phyloP scores from a whole-genome alignment of 2,888 invertebrate species.

The Operophtera brumata region DNA sequence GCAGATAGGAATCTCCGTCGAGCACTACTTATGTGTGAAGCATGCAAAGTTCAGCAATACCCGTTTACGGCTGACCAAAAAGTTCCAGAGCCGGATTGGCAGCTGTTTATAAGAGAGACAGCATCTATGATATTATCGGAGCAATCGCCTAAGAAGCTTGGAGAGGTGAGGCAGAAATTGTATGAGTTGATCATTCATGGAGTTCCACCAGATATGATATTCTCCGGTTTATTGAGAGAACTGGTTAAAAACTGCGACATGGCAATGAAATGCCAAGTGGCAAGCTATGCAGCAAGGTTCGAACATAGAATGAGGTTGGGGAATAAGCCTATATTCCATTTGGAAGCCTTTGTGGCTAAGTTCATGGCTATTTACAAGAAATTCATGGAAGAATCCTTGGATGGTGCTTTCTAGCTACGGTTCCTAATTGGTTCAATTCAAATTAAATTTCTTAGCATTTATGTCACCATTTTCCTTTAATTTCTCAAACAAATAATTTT shows the following conservation, averaged over 20 bases:
- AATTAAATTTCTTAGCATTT: background rate
- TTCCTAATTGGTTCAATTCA: background rate
- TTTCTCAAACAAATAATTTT: background rate
- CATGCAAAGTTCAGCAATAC: constrained; percentile 95
- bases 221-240: constrained; percentile 91
- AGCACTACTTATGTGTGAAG: constrained; percentile 96
- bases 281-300: constrained; percentile 92
- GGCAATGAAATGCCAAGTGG: constrained; percentile 91
- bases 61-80: constrained; percentile 90
- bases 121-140: constrained; percentile 92
- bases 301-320: constrained; percentile 96
- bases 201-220: constrained; percentile 95
- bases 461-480: no score
- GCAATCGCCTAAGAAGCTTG: constrained; percentile 91
- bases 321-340: constrained; percentile 96
- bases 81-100: constrained; percentile 96
- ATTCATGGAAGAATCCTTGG: constrained; percentile 88
- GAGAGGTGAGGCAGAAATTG: constrained; percentile 91
- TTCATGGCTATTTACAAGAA: constrained; percentile 97
- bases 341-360: constrained; percentile 98
- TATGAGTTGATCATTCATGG: constrained; percentile 97
- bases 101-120: constrained; percentile 91
- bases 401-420: constrained; percentile 71
- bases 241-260: constrained; percentile 94
- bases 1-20: constrained; percentile 94